Evolutionary conservation across 1,140 invertebrate species (phyloP).

Genomic region (Lepidurus couesii): DNA sequence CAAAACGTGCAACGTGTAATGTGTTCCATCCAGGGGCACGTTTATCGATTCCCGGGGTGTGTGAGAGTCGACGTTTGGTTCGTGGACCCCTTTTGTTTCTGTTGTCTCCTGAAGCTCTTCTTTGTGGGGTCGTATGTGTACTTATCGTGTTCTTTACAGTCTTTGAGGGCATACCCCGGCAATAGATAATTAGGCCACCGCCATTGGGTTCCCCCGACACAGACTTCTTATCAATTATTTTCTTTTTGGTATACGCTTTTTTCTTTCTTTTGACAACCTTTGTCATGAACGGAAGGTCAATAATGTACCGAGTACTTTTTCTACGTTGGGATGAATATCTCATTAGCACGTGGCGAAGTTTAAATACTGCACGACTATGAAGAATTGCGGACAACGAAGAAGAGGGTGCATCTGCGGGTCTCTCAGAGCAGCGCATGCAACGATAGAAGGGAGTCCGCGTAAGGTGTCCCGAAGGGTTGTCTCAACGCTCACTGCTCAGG

Average conservation of each 20-base stretch:
- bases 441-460: too few species aligned
- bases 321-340: neutral
- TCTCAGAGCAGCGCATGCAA: too few species aligned
- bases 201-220: neutral
- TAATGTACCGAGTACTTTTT: neutral
- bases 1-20: neutral
- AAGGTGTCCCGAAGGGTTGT: too few species aligned
- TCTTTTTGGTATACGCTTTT: neutral
- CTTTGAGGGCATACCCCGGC: neutral
- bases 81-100: neutral
- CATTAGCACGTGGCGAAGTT: neutral
- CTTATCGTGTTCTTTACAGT: neutral
- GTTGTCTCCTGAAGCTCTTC: neutral
- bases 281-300: neutral
- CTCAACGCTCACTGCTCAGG: too few species aligned
- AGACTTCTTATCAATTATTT: neutral
- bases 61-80: neutral
- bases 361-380: neutral
- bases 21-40: neutral
- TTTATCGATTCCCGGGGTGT: conserved; percentile 4
- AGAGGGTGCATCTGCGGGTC: neutral
- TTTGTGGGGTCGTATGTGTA: neutral
- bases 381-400: neutral
- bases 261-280: neutral
- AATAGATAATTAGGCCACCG: neutral